Percentiles rank a stretch among this genome's conserved stretches.
phyloP scores from a whole-genome alignment of 2,113 vertebrate species.

The Bubo bubo region DNA sequence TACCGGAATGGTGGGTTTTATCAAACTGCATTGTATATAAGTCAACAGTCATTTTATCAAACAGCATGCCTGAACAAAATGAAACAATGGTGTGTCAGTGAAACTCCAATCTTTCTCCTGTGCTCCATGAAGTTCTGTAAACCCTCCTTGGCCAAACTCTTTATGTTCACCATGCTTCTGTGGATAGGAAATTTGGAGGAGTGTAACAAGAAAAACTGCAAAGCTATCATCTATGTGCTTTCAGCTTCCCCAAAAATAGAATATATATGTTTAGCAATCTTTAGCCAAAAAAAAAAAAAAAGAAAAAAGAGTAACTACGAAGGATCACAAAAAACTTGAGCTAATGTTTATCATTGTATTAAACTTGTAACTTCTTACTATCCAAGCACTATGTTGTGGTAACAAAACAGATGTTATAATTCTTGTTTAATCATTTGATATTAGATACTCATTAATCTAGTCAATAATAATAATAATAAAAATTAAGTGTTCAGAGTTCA shows the following conservation, averaged over 20 bases:
- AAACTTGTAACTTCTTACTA: neutral
- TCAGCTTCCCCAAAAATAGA: neutral
- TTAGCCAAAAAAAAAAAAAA: neutral
- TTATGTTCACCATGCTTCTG: neutral
- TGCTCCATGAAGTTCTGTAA: neutral
- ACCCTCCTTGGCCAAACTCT: neutral
- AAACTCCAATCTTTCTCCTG: neutral
- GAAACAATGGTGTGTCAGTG: neutral
- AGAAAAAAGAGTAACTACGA: neutral
- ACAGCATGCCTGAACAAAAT: neutral
- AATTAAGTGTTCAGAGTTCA: neutral
- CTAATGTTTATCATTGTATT: neutral
- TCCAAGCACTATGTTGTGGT: neutral
- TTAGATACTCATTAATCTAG: neutral
- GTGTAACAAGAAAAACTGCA: neutral
- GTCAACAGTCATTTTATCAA: neutral
- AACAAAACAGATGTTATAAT: neutral
- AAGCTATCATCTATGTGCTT: neutral
- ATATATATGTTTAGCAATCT: neutral
- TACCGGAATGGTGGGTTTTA: neutral
- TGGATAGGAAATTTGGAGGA: neutral
- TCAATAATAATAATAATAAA: neutral
- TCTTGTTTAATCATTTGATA: neutral
- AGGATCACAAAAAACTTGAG: neutral
- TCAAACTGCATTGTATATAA: neutral